Evolutionary conservation across 2,113 vertebrate species (phyloP).

Genomic region (Lamprotornis superbus): DNA sequence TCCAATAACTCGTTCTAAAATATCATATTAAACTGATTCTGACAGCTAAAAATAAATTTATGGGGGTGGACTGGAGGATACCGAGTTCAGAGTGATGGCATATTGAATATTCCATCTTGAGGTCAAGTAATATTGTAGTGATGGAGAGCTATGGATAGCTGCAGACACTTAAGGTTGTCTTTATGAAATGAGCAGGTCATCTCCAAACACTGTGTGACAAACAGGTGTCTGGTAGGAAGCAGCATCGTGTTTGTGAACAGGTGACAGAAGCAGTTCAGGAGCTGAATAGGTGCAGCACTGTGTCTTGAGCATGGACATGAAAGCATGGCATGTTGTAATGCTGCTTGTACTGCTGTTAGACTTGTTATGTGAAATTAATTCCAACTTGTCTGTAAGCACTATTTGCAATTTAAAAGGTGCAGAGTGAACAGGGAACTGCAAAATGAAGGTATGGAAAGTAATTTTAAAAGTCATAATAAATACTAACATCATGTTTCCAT

Average conservation of each 20-base stretch:
- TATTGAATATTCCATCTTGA: not conserved
- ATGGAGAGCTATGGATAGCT: not conserved
- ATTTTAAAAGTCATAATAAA: not conserved
- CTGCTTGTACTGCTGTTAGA: not conserved
- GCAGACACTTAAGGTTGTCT: not conserved
- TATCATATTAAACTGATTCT: conserved; percentile 22
- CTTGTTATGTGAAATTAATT: not conserved
- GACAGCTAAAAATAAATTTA: conserved; percentile 36
- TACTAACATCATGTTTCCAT: not conserved
- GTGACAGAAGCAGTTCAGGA: not conserved
- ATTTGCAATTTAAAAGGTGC: not conserved
- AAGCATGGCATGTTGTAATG: not conserved
- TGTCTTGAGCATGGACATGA: not conserved
- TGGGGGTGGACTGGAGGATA: not conserved
- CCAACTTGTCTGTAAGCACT: not conserved
- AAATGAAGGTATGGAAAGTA: not conserved
- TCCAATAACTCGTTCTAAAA: conserved; percentile 3
- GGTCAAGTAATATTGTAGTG: not conserved
- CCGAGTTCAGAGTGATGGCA: not conserved
- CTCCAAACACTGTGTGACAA: not conserved
- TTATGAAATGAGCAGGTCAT: not conserved
- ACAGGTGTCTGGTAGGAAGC: not conserved
- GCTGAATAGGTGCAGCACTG: not conserved
- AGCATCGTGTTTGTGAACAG: not conserved
- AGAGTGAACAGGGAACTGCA: not conserved